These are phyloP conservation scores for Synanthedon vespiformis DNA, from an alignment of 2,888 invertebrate species.

Conservation along the genomic window DNA sequence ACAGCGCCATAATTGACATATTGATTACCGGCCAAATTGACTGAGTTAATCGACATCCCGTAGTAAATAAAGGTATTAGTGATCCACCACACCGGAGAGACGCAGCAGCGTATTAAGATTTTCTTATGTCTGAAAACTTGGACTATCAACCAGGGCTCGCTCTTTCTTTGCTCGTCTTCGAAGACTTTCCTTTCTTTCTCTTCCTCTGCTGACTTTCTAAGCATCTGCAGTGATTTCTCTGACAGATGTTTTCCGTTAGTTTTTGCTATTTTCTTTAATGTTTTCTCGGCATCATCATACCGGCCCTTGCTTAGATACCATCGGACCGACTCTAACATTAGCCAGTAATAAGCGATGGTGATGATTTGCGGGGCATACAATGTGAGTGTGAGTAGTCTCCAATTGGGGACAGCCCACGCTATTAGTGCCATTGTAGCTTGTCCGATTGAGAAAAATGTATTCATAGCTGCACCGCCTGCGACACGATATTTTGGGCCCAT, in stretches of 20 bases:
- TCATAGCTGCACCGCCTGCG: conserved; percentile 75
- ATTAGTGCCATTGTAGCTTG: conserved; percentile 74
- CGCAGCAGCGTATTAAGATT: conserved; percentile 28
- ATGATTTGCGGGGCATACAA: conserved; percentile 77
- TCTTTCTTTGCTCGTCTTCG: conserved; percentile 14
- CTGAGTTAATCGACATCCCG: conserved; percentile 75
- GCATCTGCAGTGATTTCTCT: conserved; percentile 27
- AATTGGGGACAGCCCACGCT: conserved; percentile 76
- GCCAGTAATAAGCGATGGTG: conserved; percentile 74
- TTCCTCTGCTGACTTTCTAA: conserved; percentile 26
- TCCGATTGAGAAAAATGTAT: conserved; percentile 77
- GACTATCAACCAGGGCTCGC: conserved; percentile 40
- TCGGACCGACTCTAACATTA: conserved; percentile 77
- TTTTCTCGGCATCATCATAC: conserved; percentile 72
- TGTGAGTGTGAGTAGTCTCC: conserved; percentile 75
- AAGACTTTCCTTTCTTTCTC: conserved; percentile 19
- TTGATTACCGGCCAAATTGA: conserved; percentile 72
- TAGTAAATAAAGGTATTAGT: conserved; percentile 76
- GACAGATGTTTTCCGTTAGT: conserved; percentile 61
- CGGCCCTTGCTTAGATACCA: conserved; percentile 81
- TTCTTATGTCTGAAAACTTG: conserved; percentile 33
- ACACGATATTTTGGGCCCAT: conserved; percentile 79
- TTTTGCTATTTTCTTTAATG: conserved; percentile 72
- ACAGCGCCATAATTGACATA: conserved; percentile 75
- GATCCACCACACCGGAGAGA: conserved; percentile 72